A percentile compares a stretch with the other conserved stretches of the same genome.
phyloP scores from a whole-genome alignment of 2,113 vertebrate species.

The Neoarius graeffei region DNA sequence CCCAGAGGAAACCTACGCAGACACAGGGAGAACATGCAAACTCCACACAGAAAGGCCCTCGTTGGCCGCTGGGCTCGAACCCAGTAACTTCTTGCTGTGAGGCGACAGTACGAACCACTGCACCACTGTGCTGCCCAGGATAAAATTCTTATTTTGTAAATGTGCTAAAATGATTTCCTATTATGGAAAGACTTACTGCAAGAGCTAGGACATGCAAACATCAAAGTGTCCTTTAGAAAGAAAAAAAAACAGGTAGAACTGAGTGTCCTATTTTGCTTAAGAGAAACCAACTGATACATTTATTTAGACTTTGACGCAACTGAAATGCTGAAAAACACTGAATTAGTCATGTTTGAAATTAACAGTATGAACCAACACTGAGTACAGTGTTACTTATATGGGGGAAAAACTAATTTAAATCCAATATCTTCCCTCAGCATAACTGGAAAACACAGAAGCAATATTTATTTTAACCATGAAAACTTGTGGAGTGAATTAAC shows the following conservation, averaged over 20 bases:
- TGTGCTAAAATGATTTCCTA: neutral
- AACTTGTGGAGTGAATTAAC: constrained; percentile 67
- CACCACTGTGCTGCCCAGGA: too few species aligned
- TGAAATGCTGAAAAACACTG: neutral
- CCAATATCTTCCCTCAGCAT: neutral
- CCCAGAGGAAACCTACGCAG: too few species aligned
- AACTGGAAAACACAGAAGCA: constrained; percentile 26
- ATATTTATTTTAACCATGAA: constrained; percentile 47
- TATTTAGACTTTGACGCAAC: neutral
- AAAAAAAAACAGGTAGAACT: neutral
- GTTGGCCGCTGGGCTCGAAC: too few species aligned
- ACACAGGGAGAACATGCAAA: too few species aligned
- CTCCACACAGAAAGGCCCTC: too few species aligned
- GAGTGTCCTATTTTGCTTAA: neutral
- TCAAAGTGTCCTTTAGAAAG: neutral
- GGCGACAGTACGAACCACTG: too few species aligned
- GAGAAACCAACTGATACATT: neutral
- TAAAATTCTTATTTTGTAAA: too few species aligned
- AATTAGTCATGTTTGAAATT: constrained; percentile 14
- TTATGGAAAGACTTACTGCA: neutral
- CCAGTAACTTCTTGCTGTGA: too few species aligned
- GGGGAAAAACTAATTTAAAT: constrained; percentile 12
- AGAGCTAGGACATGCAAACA: neutral
- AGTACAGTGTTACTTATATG: constrained; percentile 10
- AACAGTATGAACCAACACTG: neutral